These are phyloP conservation scores for Torymus auratus DNA, from an alignment of 2,888 invertebrate species.

Conservation along the genomic window DNA sequence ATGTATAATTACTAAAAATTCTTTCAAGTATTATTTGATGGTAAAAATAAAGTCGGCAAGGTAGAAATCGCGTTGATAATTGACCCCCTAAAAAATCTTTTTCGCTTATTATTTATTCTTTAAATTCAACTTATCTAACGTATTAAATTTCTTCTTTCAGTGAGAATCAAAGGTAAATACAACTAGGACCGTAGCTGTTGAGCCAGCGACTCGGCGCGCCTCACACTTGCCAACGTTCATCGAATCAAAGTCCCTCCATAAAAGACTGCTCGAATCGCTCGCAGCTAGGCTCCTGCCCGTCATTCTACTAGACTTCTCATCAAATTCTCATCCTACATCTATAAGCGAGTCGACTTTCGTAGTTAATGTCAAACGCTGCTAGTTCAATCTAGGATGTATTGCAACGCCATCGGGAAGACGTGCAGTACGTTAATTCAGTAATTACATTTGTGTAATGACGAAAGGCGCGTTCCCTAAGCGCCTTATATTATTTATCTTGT, in stretches of 20 bases:
- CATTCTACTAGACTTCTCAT: too few relatives aligned
- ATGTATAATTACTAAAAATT: too few relatives aligned
- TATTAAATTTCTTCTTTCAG: slow-evolving; percentile 74
- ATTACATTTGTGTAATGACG: slow-evolving; percentile 73
- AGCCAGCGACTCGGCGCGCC: too few relatives aligned
- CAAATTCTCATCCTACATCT: too few relatives aligned
- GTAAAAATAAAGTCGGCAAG: too few relatives aligned
- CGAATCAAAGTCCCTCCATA: too few relatives aligned
- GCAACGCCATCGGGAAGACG: slow-evolving; percentile 1
- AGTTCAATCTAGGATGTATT: slow-evolving; percentile 37
- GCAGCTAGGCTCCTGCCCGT: too few relatives aligned
- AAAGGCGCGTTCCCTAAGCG: slow-evolving; percentile 59
- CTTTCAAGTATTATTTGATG: too few relatives aligned
- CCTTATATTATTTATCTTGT: slow-evolving; percentile 39
- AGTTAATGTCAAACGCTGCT: slow-evolving; percentile 30
- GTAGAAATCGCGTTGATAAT: too few relatives aligned
- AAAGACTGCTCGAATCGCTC: too few relatives aligned
- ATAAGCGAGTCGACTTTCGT: neutral
- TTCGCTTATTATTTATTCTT: neutral
- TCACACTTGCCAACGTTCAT: too few relatives aligned
- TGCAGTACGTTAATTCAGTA: slow-evolving; percentile 63
- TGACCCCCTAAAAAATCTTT: neutral
- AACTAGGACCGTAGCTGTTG: slow-evolving; percentile 62
- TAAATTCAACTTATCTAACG: too few relatives aligned
- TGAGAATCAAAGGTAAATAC: slow-evolving; percentile 77